These are phyloP conservation scores for Limnodromus scolopaceus DNA, from an alignment of 2,797 vertebrate genomes.

Conservation along the genomic window DNA sequence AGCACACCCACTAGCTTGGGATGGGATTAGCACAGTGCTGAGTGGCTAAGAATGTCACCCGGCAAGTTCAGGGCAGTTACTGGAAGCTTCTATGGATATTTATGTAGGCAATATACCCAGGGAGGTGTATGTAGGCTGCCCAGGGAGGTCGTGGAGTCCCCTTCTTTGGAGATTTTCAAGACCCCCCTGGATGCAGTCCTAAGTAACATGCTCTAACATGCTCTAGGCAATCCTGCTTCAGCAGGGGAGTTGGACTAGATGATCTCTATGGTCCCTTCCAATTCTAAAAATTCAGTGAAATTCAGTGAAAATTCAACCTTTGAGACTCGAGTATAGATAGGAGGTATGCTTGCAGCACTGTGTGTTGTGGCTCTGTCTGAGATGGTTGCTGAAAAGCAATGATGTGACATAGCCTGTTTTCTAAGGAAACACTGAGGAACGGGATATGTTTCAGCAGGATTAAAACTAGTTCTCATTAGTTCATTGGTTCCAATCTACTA, in stretches of 20 bases:
- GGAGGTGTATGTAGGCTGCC: no score
- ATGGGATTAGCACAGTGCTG: background rate
- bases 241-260: no score
- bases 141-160: no score
- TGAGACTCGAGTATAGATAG: background rate
- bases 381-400: background rate
- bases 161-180: no score
- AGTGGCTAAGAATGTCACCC: background rate
- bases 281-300: no score
- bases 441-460: background rate
- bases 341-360: background rate
- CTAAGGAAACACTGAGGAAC: background rate
- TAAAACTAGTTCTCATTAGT: background rate
- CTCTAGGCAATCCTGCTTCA: no score
- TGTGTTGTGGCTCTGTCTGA: background rate
- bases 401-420: background rate
- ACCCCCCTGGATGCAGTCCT: no score
- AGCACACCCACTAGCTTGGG: no score
- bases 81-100: background rate
- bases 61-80: background rate
- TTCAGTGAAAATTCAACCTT: no score
- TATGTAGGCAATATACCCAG: no score
- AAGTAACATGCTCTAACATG: no score
- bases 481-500: background rate
- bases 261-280: no score